A percentile compares a stretch with the other conserved stretches of the same genome.
Evolutionary conservation across 2,113 vertebrate species (phyloP).

Genomic region (Sapajus apella): DNA sequence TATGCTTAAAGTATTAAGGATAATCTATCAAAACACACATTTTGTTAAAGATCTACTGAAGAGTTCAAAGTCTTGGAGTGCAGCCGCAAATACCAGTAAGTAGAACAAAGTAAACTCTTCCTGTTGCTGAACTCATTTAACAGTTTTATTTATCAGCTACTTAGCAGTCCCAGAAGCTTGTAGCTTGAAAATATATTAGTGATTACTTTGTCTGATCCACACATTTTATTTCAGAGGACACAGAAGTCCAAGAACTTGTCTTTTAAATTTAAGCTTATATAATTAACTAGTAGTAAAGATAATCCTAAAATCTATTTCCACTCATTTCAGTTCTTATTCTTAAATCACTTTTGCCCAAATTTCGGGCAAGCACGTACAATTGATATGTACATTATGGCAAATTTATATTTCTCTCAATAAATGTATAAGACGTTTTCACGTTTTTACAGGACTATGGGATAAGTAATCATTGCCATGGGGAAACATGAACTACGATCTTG

Average conservation of each 20-base stretch:
- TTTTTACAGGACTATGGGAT: neutral
- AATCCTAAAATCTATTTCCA: neutral
- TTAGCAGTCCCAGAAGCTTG: neutral
- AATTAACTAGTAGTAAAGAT: neutral
- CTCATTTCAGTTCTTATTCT: neutral
- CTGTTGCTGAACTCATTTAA: neutral
- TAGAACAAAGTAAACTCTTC: neutral
- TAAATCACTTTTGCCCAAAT: neutral
- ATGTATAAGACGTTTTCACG: neutral
- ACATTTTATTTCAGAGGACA: neutral
- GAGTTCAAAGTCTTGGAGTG: neutral
- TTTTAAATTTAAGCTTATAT: neutral
- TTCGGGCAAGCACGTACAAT: neutral
- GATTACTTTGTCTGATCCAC: neutral
- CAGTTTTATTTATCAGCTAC: conserved; percentile 22
- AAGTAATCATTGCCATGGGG: neutral
- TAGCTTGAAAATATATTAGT: neutral
- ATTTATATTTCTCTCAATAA: neutral
- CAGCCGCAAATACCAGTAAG: neutral
- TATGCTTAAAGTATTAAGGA: neutral
- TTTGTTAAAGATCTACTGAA: conserved; percentile 24
- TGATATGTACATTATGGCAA: neutral
- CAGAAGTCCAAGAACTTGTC: neutral
- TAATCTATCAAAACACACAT: neutral
- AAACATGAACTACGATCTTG: neutral